Percentiles rank a stretch among this genome's conserved stretches.
Evolutionary conservation across 2,888 invertebrate genomes (phyloP).

Genomic region (Stictocephala bisonia): DNA sequence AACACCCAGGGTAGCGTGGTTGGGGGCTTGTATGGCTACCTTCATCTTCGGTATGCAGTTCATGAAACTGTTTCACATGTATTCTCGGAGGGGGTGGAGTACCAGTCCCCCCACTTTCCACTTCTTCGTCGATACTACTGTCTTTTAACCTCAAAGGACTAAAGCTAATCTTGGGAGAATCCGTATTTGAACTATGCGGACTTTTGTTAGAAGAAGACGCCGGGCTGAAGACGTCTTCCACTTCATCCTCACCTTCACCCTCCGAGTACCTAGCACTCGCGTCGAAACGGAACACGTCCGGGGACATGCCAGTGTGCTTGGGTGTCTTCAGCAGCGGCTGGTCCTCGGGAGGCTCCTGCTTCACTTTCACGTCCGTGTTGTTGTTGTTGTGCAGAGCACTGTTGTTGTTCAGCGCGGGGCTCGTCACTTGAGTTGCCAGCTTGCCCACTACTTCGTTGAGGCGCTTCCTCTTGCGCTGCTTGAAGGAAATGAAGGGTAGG

Average conservation of each 20-base stretch:
- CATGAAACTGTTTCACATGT: slow-evolving; percentile 45
- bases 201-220: slow-evolving; percentile 69
- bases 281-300: slow-evolving; percentile 69
- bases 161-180: slow-evolving; percentile 69
- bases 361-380: slow-evolving; percentile 62
- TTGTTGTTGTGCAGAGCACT: slow-evolving; percentile 64
- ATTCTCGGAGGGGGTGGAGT: slow-evolving; percentile 55
- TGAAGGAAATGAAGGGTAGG: slow-evolving; percentile 69
- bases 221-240: slow-evolving; percentile 71
- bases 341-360: slow-evolving; percentile 57
- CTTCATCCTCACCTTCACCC: slow-evolving; percentile 66
- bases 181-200: slow-evolving; percentile 68
- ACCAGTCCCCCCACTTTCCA: slow-evolving; percentile 58
- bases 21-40: slow-evolving; percentile 52
- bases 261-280: slow-evolving; percentile 61
- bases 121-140: slow-evolving; percentile 63
- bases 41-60: slow-evolving; percentile 40
- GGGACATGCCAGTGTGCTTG: slow-evolving; percentile 62
- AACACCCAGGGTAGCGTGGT: slow-evolving; percentile 63
- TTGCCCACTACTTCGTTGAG: slow-evolving; percentile 85
- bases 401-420: slow-evolving; percentile 64
- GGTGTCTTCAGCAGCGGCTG: slow-evolving; percentile 60
- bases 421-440: slow-evolving; percentile 67
- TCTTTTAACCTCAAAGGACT: slow-evolving; percentile 69
- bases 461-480: slow-evolving; percentile 81